Evolutionary conservation across 2,797 vertebrate genomes (phyloP), one percentile per base, ranked within the genome.

Genomic region (Carduelis carduelis): DNA sequence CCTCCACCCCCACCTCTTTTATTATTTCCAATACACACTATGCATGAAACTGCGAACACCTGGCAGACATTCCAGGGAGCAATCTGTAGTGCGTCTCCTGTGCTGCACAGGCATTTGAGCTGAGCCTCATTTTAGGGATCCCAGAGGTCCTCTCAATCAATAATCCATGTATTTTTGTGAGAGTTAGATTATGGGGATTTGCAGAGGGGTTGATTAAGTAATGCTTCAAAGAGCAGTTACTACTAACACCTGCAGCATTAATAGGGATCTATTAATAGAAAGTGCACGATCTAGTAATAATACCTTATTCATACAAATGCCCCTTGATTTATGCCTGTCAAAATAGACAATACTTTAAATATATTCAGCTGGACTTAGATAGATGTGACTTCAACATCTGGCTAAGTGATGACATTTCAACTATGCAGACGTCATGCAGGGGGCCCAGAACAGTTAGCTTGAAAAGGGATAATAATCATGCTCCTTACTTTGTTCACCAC

Each of bases 111-210:
- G 91, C 66, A 91, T 96, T 94, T 96, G 95, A 96, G 96, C 93
- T 83, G 87, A 97, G 87, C 93, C 84, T 95, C 37, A 8, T 91
- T 98, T 98, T 97, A 98, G 90, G 72, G 97, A 95, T 98, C 98
- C 98, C 98, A 78, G 34, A 96, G 98, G 98, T 61, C 97, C 96
- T 96, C 93, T 98, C 97, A 98, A 97, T 98, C 98, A 97, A 97
- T 98, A 98, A 98, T 98, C 97, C 97, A 95, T 95, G 95, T 94
- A 94, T 96, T 98, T 98, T 98, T 98, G 98, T 94, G 98, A 97
- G 98, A 88, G 86, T 83, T 96, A 96, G 97, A 98, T 98, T 98
- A 97, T 69, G 76, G 97, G 98, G 98, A 97, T 98, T 98, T 97
- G 97, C 90, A 93, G 95, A 96, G 89, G 88, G 86, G 96, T 90